phyloP scores from a whole-genome alignment of 2,888 invertebrate species.

The Meteorus cinctellus region DNA sequence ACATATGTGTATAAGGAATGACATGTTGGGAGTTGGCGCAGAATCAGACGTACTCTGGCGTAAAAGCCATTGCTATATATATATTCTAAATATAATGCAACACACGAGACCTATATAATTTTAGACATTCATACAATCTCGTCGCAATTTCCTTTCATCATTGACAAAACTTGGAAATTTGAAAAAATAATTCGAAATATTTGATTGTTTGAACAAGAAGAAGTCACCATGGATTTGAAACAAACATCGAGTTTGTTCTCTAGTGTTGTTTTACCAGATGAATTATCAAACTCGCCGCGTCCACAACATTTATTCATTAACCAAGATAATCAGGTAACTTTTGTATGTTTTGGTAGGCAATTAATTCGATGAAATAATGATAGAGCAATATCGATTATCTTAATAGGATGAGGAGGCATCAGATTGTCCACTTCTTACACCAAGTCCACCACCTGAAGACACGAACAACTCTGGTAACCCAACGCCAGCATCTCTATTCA shows the following conservation, averaged over 20 bases:
- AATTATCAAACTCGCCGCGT: constrained; percentile 59
- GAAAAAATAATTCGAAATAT: neutral
- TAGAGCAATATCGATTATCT: no score
- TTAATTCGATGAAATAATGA: constrained; percentile 26
- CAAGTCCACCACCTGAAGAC: constrained; percentile 78
- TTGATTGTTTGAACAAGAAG: constrained; percentile 28
- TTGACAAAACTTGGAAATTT: neutral
- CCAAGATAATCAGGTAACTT: constrained; percentile 65
- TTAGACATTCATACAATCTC: neutral
- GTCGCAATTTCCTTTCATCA: neutral
- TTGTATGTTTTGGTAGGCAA: neutral
- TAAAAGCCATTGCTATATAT: neutral
- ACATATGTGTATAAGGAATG: neutral
- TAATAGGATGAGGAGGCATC: constrained; percentile 78
- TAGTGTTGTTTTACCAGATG: constrained; percentile 44
- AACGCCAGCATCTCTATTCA: constrained; percentile 59
- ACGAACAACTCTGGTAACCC: constrained; percentile 55
- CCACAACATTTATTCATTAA: constrained; percentile 63
- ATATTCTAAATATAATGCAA: constrained; percentile 8
- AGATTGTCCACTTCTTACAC: constrained; percentile 80
- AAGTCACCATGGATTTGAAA: constrained; percentile 60
- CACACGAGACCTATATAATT: neutral
- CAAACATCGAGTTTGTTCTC: constrained; percentile 63
- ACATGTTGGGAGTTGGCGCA: neutral
- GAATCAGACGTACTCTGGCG: neutral